A percentile compares a stretch with the other conserved stretches of the same genome.
phyloP scores from a whole-genome alignment of 2,888 invertebrate genomes.

The Drosophila gaucha region DNA sequence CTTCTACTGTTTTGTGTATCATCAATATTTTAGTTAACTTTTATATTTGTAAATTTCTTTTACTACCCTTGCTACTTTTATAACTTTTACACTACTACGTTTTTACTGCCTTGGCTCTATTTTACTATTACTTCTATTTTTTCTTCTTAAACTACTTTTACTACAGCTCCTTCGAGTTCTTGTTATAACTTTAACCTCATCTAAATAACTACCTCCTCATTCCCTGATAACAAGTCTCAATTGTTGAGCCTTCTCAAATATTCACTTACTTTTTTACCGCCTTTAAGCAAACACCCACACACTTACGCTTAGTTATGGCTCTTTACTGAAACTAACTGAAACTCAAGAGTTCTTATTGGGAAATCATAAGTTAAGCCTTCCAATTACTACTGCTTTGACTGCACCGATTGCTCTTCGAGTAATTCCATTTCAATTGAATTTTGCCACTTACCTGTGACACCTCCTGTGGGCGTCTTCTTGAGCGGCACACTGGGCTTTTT shows the following conservation, averaged over 20 bases:
- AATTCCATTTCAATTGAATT: slow-evolving; percentile 23
- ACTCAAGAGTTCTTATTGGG: slow-evolving; percentile 1
- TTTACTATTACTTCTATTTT: no score
- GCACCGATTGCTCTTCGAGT: slow-evolving; percentile 13
- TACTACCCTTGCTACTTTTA: not conserved
- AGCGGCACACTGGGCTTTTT: slow-evolving; percentile 89
- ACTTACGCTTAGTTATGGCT: not conserved
- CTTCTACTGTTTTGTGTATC: no score
- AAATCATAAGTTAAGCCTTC: not conserved
- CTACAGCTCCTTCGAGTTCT: no score
- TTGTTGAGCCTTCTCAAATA: no score
- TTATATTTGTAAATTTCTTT: no score
- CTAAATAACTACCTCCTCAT: not conserved
- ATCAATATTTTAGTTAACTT: no score
- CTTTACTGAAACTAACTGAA: not conserved
- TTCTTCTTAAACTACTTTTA: not conserved
- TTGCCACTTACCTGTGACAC: slow-evolving; percentile 84
- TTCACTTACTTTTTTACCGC: not conserved
- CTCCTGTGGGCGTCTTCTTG: slow-evolving; percentile 88
- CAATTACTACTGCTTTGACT: not conserved
- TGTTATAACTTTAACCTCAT: no score
- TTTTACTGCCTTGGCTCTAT: no score
- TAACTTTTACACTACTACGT: not conserved
- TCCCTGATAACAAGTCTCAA: not conserved
- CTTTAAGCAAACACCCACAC: not conserved